Evolutionary conservation across 2,797 vertebrate genomes (phyloP).

Genomic region (Rousettus madagascariensis): DNA sequence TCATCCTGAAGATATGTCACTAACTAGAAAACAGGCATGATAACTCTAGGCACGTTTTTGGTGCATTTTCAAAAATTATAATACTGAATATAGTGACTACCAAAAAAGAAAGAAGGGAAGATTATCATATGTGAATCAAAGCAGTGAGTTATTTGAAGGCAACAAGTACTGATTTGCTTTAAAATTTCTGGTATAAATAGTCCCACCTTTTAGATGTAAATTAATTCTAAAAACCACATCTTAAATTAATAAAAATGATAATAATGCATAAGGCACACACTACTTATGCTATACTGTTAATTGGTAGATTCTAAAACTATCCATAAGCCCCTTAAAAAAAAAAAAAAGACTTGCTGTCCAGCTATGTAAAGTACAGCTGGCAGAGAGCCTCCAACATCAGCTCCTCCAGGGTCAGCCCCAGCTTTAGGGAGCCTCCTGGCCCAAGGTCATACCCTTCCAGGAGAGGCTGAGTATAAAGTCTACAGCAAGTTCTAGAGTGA

Average conservation of each 20-base stretch:
- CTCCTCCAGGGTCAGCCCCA: neutral
- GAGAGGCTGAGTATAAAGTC: neutral
- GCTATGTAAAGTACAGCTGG: neutral
- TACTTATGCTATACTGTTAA: neutral
- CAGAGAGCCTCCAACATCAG: neutral
- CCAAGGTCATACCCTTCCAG: neutral
- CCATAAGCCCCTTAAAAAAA: neutral
- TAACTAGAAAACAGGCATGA: neutral
- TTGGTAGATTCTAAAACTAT: neutral
- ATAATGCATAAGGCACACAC: neutral
- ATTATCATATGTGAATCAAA: slow-evolving; percentile 32
- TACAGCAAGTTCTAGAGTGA: neutral
- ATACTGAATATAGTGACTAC: neutral
- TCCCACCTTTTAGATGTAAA: slow-evolving; percentile 31
- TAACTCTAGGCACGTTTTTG: neutral
- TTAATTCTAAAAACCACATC: slow-evolving; percentile 22
- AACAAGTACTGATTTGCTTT: neutral
- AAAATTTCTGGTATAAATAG: neutral
- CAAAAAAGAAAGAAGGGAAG: neutral
- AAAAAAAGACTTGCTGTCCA: neutral
- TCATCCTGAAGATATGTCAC: slow-evolving; percentile 34
- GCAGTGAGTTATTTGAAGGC: neutral
- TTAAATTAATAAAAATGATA: slow-evolving; percentile 13
- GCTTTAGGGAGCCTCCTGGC: neutral
- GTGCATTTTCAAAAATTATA: slow-evolving; percentile 23